Evolutionary conservation across 1,140 invertebrate genomes (phyloP), one percentile per base, ranked within the genome.

Genomic region (Babylonia areolata): DNA sequence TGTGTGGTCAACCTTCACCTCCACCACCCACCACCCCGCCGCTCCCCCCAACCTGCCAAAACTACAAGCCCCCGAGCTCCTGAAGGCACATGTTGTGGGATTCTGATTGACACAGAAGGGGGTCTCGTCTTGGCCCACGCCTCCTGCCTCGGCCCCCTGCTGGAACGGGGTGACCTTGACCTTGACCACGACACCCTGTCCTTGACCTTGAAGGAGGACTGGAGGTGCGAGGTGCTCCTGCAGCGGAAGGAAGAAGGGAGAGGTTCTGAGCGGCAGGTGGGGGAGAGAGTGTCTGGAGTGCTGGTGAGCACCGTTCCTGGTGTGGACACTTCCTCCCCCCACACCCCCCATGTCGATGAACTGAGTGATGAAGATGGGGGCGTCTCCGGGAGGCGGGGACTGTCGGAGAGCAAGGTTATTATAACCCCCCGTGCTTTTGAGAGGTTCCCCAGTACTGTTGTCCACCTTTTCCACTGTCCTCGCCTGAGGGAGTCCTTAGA

Each of bases 41-140:
- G 15, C 17, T n/a, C 58, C 58, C 58, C 12, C 58, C 12, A 64
- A 23, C 58, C 15, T 15, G 1, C 64, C 51, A 11, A 31, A 31
- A 23, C 20, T 31, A 20, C 31, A 31, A 37, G n/a, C 20, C 15
- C n/a, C 46, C 46, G 20, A 23, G 2, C 51, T 23, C n/a, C 82
- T 69, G 83, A 89, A 28, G 87, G 90, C 39, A 88, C 89, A 39
- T 81, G 88, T 17, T 91, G 92, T 89, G 92, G 91, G 20, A 85
- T 92, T 35, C 51, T 93, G 0, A 75, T 93, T 42, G 90, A 92
- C 86, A 78, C 88, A 31, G 31, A 75, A n/a, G 54, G 81, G 35
- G 91, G 92, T n/a, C 77, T 86, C 69, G 84, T 92, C 33, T 69
- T 93, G 20, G 89, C 92, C 39, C 90, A 92, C 89, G 90, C 88